Conservation (phyloP, 2,113 vertebrate genomes). For the Panthera uncia region DNA sequence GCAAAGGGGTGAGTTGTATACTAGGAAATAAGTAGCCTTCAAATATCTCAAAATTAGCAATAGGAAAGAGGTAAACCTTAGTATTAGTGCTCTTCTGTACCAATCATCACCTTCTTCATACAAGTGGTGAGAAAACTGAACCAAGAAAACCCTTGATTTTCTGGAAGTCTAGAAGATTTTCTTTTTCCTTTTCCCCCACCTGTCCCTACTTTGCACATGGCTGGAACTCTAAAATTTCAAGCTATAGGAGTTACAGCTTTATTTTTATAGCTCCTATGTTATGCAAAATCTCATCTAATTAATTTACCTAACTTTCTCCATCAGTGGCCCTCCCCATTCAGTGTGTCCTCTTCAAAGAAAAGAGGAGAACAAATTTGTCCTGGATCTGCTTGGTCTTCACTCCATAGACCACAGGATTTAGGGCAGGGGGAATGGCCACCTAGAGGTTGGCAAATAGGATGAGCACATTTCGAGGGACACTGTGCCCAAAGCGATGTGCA, state of each 20-base stretch:
- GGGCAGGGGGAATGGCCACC: conserved; percentile 60
- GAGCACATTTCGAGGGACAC: conserved; percentile 61
- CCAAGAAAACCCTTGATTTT: background rate
- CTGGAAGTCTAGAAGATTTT: background rate
- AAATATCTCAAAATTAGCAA: background rate
- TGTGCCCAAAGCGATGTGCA: conserved; percentile 70
- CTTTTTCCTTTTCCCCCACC: background rate
- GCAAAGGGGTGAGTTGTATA: background rate
- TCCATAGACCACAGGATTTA: conserved; percentile 74
- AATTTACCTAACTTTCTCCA: background rate
- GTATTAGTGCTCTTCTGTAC: background rate
- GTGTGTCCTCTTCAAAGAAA: background rate
- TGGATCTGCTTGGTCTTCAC: conserved; percentile 67
- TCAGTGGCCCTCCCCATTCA: background rate
- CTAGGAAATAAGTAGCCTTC: background rate
- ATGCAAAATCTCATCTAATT: background rate
- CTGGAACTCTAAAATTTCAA: background rate
- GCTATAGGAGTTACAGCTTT: background rate
- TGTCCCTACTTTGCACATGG: background rate
- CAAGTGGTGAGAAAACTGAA: background rate
- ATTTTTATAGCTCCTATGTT: background rate
- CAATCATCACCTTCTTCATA: background rate
- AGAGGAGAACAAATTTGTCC: conserved; percentile 45
- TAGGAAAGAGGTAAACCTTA: background rate
- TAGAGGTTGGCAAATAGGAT: conserved; percentile 74